Conservation (phyloP, 2,888 invertebrate species). For the Eupithecia exiguata region DNA sequence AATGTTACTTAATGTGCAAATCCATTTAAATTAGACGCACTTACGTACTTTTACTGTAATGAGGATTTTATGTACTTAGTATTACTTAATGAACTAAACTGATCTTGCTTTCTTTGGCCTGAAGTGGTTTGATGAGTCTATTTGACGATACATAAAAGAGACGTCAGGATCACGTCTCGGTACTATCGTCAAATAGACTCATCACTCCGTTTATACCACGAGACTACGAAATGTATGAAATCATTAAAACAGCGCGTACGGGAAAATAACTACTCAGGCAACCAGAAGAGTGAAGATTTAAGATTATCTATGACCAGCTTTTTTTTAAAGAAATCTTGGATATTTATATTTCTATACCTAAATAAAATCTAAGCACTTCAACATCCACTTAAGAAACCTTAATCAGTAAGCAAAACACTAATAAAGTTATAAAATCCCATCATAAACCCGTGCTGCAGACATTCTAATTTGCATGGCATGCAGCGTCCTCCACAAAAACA, state of each 20-base stretch:
- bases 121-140: no score
- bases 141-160: no score
- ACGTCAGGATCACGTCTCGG: no score
- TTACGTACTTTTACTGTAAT: not conserved
- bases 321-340: not conserved
- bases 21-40: conserved; percentile 3
- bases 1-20: conserved; percentile 3
- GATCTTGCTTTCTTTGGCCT: not conserved
- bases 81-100: not conserved
- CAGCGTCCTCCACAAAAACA: conserved; percentile 38
- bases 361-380: not conserved
- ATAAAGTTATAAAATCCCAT: conserved; percentile 18
- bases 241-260: not conserved
- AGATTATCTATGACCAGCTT: not conserved
- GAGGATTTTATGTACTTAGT: not conserved
- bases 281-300: not conserved
- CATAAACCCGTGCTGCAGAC: conserved; percentile 18
- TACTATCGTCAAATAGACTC: no score
- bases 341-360: not conserved
- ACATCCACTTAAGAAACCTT: not conserved
- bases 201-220: no score
- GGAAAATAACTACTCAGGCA: not conserved
- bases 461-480: conserved; percentile 34
- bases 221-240: not conserved
- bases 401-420: conserved; percentile 10